phyloP scores from a whole-genome alignment of 2,888 invertebrate species.

The Teleiodes luculella region DNA sequence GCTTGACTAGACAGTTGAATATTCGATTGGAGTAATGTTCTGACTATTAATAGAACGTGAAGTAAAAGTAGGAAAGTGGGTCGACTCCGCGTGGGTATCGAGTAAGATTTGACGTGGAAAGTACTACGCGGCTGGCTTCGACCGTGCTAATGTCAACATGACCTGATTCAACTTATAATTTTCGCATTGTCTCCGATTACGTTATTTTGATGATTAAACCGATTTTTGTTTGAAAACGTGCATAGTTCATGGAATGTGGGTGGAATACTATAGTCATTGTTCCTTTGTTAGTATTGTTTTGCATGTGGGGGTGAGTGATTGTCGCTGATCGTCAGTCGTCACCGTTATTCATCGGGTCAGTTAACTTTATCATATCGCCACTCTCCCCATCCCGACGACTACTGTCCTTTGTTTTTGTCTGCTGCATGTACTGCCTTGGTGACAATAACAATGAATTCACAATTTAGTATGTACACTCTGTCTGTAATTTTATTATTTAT shows the following conservation, averaged over 20 bases:
- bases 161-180: neutral
- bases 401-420: slow-evolving; percentile 22
- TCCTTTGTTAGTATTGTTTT: slow-evolving; percentile 34
- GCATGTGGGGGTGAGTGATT: slow-evolving; percentile 45
- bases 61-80: slow-evolving; percentile 21
- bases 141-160: slow-evolving; percentile 2
- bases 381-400: slow-evolving; percentile 26
- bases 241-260: neutral
- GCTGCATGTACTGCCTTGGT: neutral
- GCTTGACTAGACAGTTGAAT: neutral
- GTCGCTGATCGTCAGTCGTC: slow-evolving; percentile 36
- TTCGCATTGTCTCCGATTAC: neutral
- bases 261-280: slow-evolving; percentile 2
- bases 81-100: slow-evolving; percentile 16
- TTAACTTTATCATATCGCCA: slow-evolving; percentile 47
- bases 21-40: neutral
- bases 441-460: too few species aligned
- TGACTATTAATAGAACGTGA: slow-evolving; percentile 7
- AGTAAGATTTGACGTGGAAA: slow-evolving; percentile 9
- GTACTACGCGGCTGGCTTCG: neutral
- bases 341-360: slow-evolving; percentile 52
- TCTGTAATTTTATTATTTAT: neutral
- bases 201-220: neutral
- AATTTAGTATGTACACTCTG: too few species aligned
- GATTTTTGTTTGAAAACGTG: slow-evolving; percentile 1